These are phyloP conservation scores for Samia ricini DNA, from an alignment of 1,140 invertebrate genomes.

Conservation along the genomic window DNA sequence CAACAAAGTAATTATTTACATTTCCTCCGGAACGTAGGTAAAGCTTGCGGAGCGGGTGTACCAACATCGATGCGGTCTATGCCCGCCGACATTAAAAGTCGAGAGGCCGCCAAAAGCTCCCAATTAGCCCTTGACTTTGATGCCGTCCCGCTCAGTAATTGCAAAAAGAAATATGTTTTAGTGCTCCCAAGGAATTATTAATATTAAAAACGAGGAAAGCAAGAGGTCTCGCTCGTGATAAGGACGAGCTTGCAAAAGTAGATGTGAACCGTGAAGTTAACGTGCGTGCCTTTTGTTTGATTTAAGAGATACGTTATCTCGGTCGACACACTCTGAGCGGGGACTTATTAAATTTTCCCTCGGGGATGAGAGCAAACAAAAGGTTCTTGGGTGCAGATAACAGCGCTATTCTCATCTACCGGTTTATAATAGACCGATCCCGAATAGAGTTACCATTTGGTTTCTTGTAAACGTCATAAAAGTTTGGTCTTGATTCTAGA, in stretches of 20 bases:
- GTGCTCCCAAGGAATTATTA: conserved; percentile 54
- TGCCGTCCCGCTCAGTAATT: conserved; percentile 51
- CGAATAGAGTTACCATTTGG: conserved; percentile 35
- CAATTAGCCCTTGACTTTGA: conserved; percentile 70
- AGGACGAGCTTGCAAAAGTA: conserved; percentile 12
- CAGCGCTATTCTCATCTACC: conserved; percentile 38
- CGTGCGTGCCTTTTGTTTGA: conserved; percentile 46
- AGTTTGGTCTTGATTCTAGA: not conserved
- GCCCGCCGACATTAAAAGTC: conserved; percentile 57
- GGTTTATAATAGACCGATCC: conserved; percentile 36
- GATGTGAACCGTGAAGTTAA: conserved; percentile 20
- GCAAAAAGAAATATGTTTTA: conserved; percentile 66
- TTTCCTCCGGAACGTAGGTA: conserved; percentile 32
- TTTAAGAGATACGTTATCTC: conserved; percentile 50
- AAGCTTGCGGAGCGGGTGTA: conserved; percentile 22
- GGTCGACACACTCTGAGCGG: conserved; percentile 40
- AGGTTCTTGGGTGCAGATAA: conserved; percentile 54
- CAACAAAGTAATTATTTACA: conserved; percentile 50
- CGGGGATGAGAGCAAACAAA: conserved; percentile 54
- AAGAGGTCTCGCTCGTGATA: conserved; percentile 7
- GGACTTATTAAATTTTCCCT: conserved; percentile 58
- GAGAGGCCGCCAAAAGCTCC: conserved; percentile 63
- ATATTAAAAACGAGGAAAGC: conserved; percentile 28
- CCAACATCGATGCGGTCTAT: conserved; percentile 32
- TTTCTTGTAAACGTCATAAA: conserved; percentile 29